Evolutionary conservation across 92 coral and sea anemone genomes (phyloP), one percentile per base, ranked within the genome.

Genomic region (Epizoanthus stellaris): DNA sequence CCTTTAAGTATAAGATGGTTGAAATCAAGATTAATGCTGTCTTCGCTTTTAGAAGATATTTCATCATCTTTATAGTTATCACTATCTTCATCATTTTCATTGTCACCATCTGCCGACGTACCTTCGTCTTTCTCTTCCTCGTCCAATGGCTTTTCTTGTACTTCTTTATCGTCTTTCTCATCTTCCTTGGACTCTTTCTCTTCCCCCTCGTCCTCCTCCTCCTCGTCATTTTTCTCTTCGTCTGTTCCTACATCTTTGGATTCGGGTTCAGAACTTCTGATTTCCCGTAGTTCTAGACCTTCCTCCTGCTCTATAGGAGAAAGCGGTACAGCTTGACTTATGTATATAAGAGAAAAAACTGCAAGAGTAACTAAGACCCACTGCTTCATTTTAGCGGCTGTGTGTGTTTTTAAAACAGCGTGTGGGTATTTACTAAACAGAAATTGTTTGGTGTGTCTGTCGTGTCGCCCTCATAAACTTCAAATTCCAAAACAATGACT

Each of bases 401-500:
- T 72, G 76, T 45, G 76, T 42, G 76, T 72, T 72, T 72, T 19
- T 64, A 49, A 73, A 73, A 52, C 80, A 73, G 80, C 80, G 53
- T 73, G 80, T 73, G 80, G 80, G 80, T 73, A 16, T 73, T 73
- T 73, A 73, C 80, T 52, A 73, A 73, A 73, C 80, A 73, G 57
- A 42, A 73, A 49, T 30, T 73, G 80, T 52, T 73, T 23, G 80
- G 57, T 73, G 42, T 73, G 80, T 49, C 80, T 73, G 20, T 4
- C 61, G 16, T 53, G 62, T 49, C 16, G 10, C 80, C 67, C 86
- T 89, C 95, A 91, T 84, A 89, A 85, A 85, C 74, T 83, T 89
- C 80, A 73, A 86, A 93, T 93, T 85, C 96, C 93, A 90, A 77
- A 49, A 70, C 80, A 83, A 87, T 93, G 89, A 93, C 92, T 73